These are phyloP conservation scores for Euzophera pinguis DNA, from an alignment of 2,888 invertebrate genomes.

Conservation along the genomic window DNA sequence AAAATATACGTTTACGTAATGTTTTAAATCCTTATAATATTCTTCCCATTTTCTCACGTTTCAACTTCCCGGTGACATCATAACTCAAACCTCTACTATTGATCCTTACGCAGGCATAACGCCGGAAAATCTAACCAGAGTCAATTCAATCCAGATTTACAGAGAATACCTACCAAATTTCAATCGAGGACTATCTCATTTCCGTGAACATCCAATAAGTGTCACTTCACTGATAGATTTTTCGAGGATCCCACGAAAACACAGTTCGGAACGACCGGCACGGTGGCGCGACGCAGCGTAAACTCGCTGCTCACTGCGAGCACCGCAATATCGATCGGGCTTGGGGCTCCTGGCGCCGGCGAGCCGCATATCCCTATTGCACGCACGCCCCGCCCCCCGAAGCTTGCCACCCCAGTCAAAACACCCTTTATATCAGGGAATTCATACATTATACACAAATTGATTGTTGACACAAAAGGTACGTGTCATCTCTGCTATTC, in stretches of 20 bases:
- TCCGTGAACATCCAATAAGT: conserved; percentile 47
- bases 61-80: conserved; percentile 45
- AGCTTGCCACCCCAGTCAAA: conserved; percentile 47
- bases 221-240: conserved; percentile 43
- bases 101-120: conserved; percentile 43
- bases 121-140: conserved; percentile 34
- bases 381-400: conserved; percentile 64
- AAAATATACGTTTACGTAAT: too few relatives aligned
- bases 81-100: conserved; percentile 46
- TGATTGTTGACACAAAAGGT: conserved; percentile 8
- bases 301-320: conserved; percentile 53
- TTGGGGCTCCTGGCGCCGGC: conserved; percentile 72
- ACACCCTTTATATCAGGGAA: conserved; percentile 42
- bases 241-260: conserved; percentile 34
- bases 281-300: conserved; percentile 58
- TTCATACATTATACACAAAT: conserved; percentile 19
- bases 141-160: conserved; percentile 21
- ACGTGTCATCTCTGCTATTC: neutral
- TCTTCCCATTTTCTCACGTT: too few relatives aligned
- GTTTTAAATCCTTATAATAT: too few relatives aligned
- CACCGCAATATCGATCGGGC: conserved; percentile 66
- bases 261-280: conserved; percentile 39
- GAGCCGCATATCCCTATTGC: conserved; percentile 73
- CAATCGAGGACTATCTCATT: conserved; percentile 61
- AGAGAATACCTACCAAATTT: conserved; percentile 45